A percentile compares a stretch with the other conserved stretches of the same genome.
Evolutionary conservation across 2,797 vertebrate genomes (phyloP).

Genomic region (Thamnophis elegans): DNA sequence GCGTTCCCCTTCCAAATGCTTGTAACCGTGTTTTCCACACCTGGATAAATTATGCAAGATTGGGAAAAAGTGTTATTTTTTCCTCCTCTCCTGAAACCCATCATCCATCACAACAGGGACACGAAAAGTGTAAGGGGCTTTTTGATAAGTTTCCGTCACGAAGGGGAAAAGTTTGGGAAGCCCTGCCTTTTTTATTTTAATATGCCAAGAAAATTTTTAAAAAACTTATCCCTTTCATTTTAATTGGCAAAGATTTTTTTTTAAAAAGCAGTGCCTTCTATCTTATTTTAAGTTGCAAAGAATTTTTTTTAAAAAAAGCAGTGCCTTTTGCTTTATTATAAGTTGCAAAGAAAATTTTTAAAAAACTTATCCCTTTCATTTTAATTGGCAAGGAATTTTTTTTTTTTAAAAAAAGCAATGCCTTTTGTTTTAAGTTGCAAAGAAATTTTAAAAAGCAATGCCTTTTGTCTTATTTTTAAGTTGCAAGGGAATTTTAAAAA

Average conservation of each 20-base stretch:
- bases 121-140: neutral
- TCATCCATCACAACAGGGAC: neutral
- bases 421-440: neutral
- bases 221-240: neutral
- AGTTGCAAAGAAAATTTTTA: neutral
- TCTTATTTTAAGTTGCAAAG: neutral
- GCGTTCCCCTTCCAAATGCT: slow-evolving; percentile 8
- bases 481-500: neutral
- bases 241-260: neutral
- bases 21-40: neutral
- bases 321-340: neutral
- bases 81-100: neutral
- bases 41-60: neutral
- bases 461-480: neutral
- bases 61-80: neutral
- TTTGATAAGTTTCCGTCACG: neutral
- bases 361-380: no score
- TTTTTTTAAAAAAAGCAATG: no score
- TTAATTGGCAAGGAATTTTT: neutral
- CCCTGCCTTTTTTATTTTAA: neutral
- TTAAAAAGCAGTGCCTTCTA: neutral
- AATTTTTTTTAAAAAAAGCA: no score
- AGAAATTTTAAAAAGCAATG: neutral
- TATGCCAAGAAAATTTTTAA: neutral
- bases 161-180: neutral